Evolutionary conservation across 2,888 invertebrate genomes (phyloP).

Genomic region (Apotomis betuletana): DNA sequence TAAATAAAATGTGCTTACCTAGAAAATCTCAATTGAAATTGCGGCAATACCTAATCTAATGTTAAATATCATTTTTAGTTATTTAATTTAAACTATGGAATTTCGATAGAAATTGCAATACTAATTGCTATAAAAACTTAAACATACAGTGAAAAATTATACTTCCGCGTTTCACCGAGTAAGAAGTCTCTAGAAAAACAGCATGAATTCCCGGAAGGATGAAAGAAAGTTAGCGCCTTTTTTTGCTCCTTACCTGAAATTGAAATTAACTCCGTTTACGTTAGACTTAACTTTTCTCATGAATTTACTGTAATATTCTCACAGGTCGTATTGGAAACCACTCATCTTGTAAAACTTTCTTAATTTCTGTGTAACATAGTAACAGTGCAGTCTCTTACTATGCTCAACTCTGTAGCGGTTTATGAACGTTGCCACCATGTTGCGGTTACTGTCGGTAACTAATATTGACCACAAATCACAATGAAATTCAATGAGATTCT

Average conservation of each 20-base stretch:
- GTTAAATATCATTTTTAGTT: too few species aligned
- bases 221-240: conserved; percentile 6
- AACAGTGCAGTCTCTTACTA: conserved; percentile 32
- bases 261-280: conserved; percentile 12
- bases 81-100: too few species aligned
- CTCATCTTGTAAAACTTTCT: conserved; percentile 20
- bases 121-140: background rate
- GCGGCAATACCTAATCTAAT: too few species aligned
- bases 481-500: conserved; percentile 34
- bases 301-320: conserved; percentile 15
- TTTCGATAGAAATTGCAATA: too few species aligned
- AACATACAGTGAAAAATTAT: background rate
- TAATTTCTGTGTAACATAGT: conserved; percentile 35
- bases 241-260: conserved; percentile 2
- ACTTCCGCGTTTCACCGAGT: background rate
- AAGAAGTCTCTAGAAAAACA: background rate
- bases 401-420: conserved; percentile 28
- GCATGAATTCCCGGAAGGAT: background rate
- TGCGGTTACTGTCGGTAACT: conserved; percentile 27
- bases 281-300: conserved; percentile 14
- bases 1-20: too few species aligned
- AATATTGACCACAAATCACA: conserved; percentile 40
- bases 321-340: conserved; percentile 20
- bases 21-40: too few species aligned
- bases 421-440: conserved; percentile 22